A percentile compares a stretch with the other conserved stretches of the same genome.
These are phyloP conservation scores for Dallia pectoralis DNA, from an alignment of 2,797 vertebrate species.

Conservation along the genomic window DNA sequence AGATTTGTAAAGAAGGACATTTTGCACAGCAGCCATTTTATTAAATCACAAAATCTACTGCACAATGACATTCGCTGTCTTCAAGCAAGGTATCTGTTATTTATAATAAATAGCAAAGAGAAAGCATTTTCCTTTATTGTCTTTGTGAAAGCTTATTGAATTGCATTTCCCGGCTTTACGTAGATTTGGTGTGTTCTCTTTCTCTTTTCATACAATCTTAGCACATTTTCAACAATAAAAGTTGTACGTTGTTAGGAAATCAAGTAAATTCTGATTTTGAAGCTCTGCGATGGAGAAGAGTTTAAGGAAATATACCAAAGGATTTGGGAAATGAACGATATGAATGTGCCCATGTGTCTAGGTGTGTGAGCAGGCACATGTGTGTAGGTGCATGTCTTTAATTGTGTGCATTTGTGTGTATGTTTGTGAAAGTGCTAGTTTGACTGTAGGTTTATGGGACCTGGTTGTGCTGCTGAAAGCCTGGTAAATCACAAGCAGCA, in stretches of 20 bases:
- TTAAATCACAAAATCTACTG: no score
- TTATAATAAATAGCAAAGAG: neutral
- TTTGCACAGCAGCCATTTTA: no score
- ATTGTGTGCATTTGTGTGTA: conserved; percentile 7
- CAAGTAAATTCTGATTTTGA: no score
- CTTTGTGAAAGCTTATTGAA: neutral
- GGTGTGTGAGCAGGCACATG: neutral
- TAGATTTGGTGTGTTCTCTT: no score
- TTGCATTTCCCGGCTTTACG: no score
- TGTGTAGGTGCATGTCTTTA: neutral
- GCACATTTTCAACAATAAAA: no score
- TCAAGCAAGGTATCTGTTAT: no score
- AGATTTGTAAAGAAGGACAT: no score
- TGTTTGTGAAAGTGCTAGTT: conserved; percentile 6
- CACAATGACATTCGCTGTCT: no score
- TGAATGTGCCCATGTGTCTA: neutral
- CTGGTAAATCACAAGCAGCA: conserved; percentile 59
- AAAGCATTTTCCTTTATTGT: neutral
- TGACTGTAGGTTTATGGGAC: conserved; percentile 34
- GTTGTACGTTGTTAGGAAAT: conserved; percentile 15
- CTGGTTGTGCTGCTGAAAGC: conserved; percentile 47
- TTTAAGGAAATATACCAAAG: conserved; percentile 33
- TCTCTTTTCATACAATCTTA: no score
- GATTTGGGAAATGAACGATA: conserved; percentile 25
- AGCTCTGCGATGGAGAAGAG: conserved; percentile 27